phyloP scores from a whole-genome alignment of 2,888 invertebrate species.

The Slavum lentiscoides region DNA sequence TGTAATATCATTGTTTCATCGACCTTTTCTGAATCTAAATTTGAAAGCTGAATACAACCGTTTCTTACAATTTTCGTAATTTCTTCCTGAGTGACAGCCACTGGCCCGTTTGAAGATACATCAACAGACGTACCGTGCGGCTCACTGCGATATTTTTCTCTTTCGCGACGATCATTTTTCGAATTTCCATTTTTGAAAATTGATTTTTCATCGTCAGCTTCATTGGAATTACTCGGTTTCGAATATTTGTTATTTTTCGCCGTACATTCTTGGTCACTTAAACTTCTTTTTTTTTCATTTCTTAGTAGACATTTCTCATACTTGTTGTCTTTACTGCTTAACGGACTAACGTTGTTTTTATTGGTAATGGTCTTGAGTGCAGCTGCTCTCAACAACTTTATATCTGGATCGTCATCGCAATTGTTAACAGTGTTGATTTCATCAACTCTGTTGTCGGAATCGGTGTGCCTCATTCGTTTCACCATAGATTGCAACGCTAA shows the following conservation, averaged over 20 bases:
- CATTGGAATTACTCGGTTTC: neutral
- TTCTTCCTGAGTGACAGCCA: neutral
- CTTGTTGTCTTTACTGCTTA: neutral
- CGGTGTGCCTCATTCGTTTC: slow-evolving; percentile 7
- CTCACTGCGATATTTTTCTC: neutral
- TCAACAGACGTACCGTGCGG: neutral
- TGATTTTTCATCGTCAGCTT: neutral
- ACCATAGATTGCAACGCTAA: slow-evolving; percentile 47
- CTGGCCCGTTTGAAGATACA: neutral
- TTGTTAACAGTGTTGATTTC: neutral
- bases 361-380: slow-evolving; percentile 27
- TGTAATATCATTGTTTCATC: slow-evolving; percentile 47
- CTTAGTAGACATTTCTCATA: neutral
- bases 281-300: slow-evolving; percentile 17
- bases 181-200: neutral
- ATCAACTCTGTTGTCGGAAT: neutral
- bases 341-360: neutral
- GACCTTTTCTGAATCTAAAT: slow-evolving; percentile 40
- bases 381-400: slow-evolving; percentile 35
- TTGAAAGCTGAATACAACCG: slow-evolving; percentile 44
- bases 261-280: neutral
- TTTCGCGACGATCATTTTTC: neutral
- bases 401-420: slow-evolving; percentile 27
- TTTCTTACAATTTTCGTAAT: slow-evolving; percentile 35
- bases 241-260: slow-evolving; percentile 8